These are phyloP conservation scores for Siphamia tubifer DNA, from an alignment of 2,113 vertebrate species.

Conservation along the genomic window DNA sequence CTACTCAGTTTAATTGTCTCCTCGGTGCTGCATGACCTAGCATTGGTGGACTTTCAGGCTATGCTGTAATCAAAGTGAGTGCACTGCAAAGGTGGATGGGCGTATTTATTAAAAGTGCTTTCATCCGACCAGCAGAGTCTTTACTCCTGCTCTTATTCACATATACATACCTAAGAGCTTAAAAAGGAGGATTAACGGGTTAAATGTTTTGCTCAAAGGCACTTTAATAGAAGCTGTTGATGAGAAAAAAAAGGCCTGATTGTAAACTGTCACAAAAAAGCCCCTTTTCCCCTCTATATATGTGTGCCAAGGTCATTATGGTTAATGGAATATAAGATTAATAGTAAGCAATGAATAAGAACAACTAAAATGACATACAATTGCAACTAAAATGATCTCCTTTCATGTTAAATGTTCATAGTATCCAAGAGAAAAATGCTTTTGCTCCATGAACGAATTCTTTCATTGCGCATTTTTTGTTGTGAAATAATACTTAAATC, in stretches of 20 bases:
- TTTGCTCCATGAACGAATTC: too few relatives aligned
- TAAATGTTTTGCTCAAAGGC: background rate
- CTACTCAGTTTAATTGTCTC: conserved; percentile 59
- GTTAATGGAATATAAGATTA: too few relatives aligned
- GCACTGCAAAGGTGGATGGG: conserved; percentile 2
- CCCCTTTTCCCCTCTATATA: background rate
- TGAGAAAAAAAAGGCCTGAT: background rate
- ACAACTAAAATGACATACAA: too few relatives aligned
- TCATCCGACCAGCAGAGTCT: background rate
- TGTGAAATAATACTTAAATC: too few relatives aligned
- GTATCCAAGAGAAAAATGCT: too few relatives aligned
- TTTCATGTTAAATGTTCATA: too few relatives aligned
- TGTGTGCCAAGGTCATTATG: too few relatives aligned
- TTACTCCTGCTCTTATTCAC: background rate
- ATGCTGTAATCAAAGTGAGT: conserved; percentile 47
- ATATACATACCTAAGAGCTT: background rate
- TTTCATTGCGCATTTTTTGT: too few relatives aligned
- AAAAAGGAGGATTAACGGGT: background rate
- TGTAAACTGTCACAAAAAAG: background rate
- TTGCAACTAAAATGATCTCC: too few relatives aligned
- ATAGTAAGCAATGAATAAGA: too few relatives aligned
- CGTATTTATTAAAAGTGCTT: background rate
- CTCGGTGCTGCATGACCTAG: conserved; percentile 24
- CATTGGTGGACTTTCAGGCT: background rate
- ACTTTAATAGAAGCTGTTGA: background rate